Evolutionary conservation across 2,888 invertebrate genomes (phyloP).

Genomic region (Acrocyrtus sp.): DNA sequence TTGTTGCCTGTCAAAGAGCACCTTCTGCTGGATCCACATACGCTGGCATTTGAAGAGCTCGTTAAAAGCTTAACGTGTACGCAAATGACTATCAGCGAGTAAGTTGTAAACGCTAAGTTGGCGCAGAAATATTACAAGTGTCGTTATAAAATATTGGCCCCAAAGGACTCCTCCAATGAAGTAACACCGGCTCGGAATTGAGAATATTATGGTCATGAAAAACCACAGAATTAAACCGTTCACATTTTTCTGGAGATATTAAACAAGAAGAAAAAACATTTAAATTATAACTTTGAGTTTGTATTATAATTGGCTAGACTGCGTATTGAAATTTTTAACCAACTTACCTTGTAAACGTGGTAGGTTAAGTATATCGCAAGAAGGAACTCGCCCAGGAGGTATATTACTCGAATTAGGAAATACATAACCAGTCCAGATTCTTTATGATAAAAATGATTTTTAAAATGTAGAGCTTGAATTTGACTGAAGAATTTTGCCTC

Average conservation of each 20-base stretch:
- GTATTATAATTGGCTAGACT: too few species aligned
- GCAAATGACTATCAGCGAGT: constrained; percentile 44
- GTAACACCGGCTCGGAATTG: constrained; percentile 54
- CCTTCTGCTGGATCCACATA: background rate
- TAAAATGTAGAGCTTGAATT: background rate
- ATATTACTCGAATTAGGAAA: constrained; percentile 50
- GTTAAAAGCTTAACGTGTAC: constrained; percentile 35
- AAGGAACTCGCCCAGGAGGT: constrained; percentile 47
- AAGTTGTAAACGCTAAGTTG: constrained; percentile 51
- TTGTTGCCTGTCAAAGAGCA: constrained; percentile 7
- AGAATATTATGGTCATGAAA: constrained; percentile 51
- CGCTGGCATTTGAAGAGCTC: background rate
- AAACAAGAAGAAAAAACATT: background rate
- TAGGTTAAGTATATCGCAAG: constrained; percentile 49
- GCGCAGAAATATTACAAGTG: constrained; percentile 46
- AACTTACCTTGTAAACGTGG: constrained; percentile 47
- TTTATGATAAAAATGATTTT: constrained; percentile 9
- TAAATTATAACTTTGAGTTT: too few species aligned
- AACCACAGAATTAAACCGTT: constrained; percentile 51
- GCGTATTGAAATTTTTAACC: too few species aligned
- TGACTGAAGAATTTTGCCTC: background rate
- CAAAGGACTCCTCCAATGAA: constrained; percentile 54
- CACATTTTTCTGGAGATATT: constrained; percentile 33
- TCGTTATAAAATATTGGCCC: constrained; percentile 43
- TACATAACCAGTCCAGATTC: constrained; percentile 42